phyloP scores from a whole-genome alignment of 2,113 vertebrate species.

The Tonatia bakeri region DNA sequence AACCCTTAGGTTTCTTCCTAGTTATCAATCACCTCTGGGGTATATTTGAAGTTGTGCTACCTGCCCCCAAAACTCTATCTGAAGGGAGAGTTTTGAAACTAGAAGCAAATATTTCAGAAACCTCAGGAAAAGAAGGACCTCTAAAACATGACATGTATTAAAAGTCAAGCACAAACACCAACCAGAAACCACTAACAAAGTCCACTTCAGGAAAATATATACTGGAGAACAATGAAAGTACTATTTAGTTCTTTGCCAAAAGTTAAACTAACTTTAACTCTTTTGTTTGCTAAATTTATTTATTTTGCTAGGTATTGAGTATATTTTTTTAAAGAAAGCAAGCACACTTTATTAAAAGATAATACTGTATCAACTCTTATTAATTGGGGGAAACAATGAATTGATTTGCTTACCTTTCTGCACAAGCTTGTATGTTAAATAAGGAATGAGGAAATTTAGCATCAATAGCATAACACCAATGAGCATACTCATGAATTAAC shows the following conservation, averaged over 20 bases:
- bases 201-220: constrained; percentile 7
- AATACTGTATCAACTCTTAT: background rate
- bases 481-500: background rate
- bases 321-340: constrained; percentile 27
- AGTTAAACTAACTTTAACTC: constrained; percentile 27
- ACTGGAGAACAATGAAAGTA: constrained; percentile 27
- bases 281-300: background rate
- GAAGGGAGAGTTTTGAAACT: background rate
- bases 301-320: background rate
- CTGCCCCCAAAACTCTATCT: background rate
- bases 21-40: background rate
- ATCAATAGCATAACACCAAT: background rate
- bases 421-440: background rate
- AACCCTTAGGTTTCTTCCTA: background rate
- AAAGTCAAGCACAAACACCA: background rate
- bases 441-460: background rate
- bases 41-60: background rate
- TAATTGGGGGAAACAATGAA: background rate
- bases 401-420: constrained; percentile 21
- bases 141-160: background rate
- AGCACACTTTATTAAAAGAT: constrained; percentile 5
- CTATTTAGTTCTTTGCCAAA: constrained; percentile 28
- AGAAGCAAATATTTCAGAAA: constrained; percentile 16
- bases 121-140: background rate
- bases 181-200: background rate